Percentiles rank a stretch among this genome's conserved stretches.
phyloP scores from a whole-genome alignment of 2,797 vertebrate genomes.

The Staurois parvus region DNA sequence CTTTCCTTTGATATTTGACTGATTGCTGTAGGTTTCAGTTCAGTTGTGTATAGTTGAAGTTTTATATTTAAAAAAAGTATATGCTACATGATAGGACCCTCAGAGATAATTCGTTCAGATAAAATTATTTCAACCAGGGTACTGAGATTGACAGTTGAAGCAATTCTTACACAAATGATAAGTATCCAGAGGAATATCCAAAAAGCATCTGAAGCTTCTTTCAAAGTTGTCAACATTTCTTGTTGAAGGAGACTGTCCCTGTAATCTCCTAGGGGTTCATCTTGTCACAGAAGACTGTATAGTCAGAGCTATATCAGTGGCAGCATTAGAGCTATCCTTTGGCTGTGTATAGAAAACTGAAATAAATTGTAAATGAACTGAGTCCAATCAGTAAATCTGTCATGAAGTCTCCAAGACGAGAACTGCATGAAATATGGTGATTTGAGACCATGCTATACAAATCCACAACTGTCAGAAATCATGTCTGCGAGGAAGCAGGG shows the following conservation, averaged over 20 bases:
- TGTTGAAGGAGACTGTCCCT: background rate
- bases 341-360: background rate
- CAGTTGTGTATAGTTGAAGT: no score
- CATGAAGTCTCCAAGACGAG: constrained; percentile 21
- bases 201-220: background rate
- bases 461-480: constrained; percentile 50
- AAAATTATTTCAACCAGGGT: background rate
- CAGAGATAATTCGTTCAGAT: background rate
- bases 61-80: background rate
- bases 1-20: background rate
- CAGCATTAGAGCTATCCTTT: background rate
- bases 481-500: constrained; percentile 23
- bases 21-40: background rate
- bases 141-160: background rate
- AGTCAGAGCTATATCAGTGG: background rate
- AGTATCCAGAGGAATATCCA: background rate
- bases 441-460: constrained; percentile 35
- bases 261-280: constrained; percentile 2
- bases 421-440: constrained; percentile 37
- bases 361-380: constrained; percentile 37
- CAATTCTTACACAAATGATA: background rate
- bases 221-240: background rate
- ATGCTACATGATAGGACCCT: background rate
- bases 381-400: constrained; percentile 44
- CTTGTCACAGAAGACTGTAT: constrained; percentile 1